These are phyloP conservation scores for Tholera decimalis DNA, from an alignment of 2,888 invertebrate species.

Conservation along the genomic window DNA sequence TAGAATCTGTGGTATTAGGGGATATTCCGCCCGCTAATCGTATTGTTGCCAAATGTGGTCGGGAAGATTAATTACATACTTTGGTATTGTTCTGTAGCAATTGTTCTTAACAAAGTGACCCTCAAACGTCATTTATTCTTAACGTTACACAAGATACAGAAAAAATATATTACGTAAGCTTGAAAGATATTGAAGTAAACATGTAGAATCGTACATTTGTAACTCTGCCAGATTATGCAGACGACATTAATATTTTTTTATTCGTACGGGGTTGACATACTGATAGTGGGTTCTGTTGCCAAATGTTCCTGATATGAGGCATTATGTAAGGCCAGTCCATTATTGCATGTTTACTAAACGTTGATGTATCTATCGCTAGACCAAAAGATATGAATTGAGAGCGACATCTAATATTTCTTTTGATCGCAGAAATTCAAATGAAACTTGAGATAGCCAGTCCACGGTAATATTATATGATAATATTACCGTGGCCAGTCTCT, in stretches of 20 bases:
- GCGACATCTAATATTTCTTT: conserved; percentile 4
- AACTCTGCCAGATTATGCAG: conserved; percentile 66
- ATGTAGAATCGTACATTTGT: conserved; percentile 46
- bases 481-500: conserved; percentile 4
- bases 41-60: conserved; percentile 46
- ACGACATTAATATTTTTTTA: conserved; percentile 56
- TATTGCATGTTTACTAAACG: conserved; percentile 32
- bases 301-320: conserved; percentile 49
- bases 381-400: background rate
- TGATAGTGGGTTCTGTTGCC: conserved; percentile 48
- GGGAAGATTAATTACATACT: conserved; percentile 53
- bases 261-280: conserved; percentile 44
- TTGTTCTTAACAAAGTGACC: conserved; percentile 40
- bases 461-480: no score
- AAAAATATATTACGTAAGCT: conserved; percentile 43
- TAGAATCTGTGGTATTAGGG: conserved; percentile 41
- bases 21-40: conserved; percentile 36
- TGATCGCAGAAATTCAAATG: conserved; percentile 7
- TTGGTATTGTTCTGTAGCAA: conserved; percentile 8
- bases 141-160: conserved; percentile 8
- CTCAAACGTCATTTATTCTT: conserved; percentile 16
- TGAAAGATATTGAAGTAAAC: conserved; percentile 28
- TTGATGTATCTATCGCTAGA: conserved; percentile 12
- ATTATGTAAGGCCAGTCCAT: conserved; percentile 22
- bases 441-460: conserved; percentile 11